These are phyloP conservation scores for Phrynocephalus versicolor DNA, from an alignment of 2,113 vertebrate genomes.

Conservation along the genomic window DNA sequence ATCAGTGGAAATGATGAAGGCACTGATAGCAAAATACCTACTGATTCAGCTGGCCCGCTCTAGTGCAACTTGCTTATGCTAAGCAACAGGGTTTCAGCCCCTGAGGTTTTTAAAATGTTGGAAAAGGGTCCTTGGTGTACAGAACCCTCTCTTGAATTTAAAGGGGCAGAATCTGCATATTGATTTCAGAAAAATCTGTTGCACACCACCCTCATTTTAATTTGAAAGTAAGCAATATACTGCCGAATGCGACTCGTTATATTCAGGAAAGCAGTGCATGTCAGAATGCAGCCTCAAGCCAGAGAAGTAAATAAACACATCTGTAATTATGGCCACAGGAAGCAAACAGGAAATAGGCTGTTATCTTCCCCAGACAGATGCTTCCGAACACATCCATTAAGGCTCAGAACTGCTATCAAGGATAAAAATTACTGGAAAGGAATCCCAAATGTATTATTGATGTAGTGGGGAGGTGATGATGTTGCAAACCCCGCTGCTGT, in stretches of 20 bases:
- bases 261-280: background rate
- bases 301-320: constrained; percentile 26
- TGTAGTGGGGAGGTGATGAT: background rate
- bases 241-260: background rate
- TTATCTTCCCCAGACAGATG: constrained; percentile 57
- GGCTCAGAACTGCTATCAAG: constrained; percentile 45
- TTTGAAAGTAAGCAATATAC: background rate
- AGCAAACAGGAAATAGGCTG: constrained; percentile 27
- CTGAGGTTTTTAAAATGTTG: background rate
- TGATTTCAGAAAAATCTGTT: background rate
- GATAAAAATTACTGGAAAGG: constrained; percentile 53
- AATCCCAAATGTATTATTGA: constrained; percentile 52
- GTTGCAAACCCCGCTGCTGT: constrained; percentile 46
- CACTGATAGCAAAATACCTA: no score
- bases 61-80: no score
- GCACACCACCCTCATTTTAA: constrained; percentile 20
- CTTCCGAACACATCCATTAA: constrained; percentile 62
- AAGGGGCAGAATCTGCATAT: background rate
- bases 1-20: no score
- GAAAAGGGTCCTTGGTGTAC: background rate
- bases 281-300: constrained; percentile 16
- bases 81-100: no score
- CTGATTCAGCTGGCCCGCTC: no score
- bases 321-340: constrained; percentile 15
- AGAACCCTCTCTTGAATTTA: background rate